phyloP scores from a whole-genome alignment of 2,797 vertebrate species.

The Gobio occitaniae region DNA sequence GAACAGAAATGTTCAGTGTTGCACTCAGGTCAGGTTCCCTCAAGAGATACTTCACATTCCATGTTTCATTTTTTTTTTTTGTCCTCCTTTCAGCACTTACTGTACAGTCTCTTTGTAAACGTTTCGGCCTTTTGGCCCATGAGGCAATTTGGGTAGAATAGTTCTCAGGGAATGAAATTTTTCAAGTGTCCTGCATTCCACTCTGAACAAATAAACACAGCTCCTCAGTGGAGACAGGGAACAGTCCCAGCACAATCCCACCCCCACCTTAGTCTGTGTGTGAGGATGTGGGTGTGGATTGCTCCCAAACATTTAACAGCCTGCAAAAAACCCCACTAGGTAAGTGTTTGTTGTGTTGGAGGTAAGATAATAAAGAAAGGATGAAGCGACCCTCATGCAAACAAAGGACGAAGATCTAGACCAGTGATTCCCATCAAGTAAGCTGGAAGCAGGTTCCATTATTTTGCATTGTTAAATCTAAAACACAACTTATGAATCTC shows the following conservation, averaged over 20 bases:
- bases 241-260: conserved; percentile 16
- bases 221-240: conserved; percentile 40
- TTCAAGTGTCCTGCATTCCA: conserved; percentile 54
- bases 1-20: background rate
- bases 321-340: conserved; percentile 9
- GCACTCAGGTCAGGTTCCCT: background rate
- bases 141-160: conserved; percentile 31
- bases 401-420: background rate
- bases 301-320: conserved; percentile 22
- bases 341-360: conserved; percentile 20
- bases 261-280: conserved; percentile 15
- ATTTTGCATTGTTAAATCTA: background rate
- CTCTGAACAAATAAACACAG: conserved; percentile 55
- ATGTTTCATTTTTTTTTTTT: conserved; percentile 8
- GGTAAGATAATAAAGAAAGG: conserved; percentile 10
- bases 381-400: background rate
- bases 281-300: conserved; percentile 40
- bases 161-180: conserved; percentile 45
- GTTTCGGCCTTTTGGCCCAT: conserved; percentile 24
- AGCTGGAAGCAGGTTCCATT: background rate
- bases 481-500: background rate
- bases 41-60: conserved; percentile 13
- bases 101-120: conserved; percentile 47
- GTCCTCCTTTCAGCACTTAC: conserved; percentile 17
- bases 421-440: background rate